These are phyloP conservation scores for Xerus inauris DNA, from an alignment of 2,113 vertebrate genomes.

Conservation along the genomic window DNA sequence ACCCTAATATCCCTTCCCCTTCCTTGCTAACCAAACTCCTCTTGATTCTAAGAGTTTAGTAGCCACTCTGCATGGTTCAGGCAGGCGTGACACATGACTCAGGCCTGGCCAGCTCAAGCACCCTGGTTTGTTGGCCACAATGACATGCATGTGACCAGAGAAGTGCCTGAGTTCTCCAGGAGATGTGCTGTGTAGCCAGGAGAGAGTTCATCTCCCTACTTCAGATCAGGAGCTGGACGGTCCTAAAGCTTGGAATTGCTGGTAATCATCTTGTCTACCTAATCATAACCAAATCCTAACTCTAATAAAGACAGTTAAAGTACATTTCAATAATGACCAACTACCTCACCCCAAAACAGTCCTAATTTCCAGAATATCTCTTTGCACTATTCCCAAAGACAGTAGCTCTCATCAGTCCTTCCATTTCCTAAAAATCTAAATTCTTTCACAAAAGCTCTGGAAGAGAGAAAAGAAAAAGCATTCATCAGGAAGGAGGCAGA, in stretches of 20 bases:
- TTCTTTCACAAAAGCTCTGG: background rate
- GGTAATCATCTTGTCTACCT: background rate
- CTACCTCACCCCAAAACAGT: background rate
- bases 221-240: background rate
- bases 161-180: background rate
- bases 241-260: background rate
- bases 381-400: background rate
- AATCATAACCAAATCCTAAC: background rate
- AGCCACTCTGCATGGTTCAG: too few relatives aligned
- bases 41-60: background rate
- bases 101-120: background rate
- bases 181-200: background rate
- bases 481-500: background rate
- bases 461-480: background rate
- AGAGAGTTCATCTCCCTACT: background rate
- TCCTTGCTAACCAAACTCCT: background rate
- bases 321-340: background rate
- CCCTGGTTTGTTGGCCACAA: background rate
- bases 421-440: slow-evolving; percentile 30
- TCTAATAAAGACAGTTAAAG: background rate
- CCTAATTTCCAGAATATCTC: background rate
- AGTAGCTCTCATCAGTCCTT: background rate
- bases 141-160: background rate
- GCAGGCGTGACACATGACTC: background rate
- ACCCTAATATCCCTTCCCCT: background rate